Evolutionary conservation across 2,888 invertebrate species (phyloP).

Genomic region (Catocala nupta): DNA sequence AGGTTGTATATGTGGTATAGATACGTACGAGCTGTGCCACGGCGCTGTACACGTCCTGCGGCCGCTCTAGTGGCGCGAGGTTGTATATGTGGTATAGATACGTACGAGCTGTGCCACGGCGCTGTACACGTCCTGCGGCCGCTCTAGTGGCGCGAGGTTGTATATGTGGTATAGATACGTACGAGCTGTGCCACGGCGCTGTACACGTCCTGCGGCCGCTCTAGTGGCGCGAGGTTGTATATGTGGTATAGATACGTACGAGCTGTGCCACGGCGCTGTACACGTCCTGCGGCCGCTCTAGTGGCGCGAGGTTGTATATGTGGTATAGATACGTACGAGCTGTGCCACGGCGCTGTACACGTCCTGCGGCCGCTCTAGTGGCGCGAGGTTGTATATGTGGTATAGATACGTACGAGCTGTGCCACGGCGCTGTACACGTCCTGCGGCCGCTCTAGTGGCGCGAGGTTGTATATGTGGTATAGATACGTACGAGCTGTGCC

Average conservation of each 20-base stretch:
- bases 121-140: conserved; percentile 98
- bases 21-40: conserved; percentile 91
- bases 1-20: conserved; percentile 92
- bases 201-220: conserved; percentile 97
- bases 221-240: conserved; percentile 91
- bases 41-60: conserved; percentile 97
- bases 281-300: conserved; percentile 94
- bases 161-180: conserved; percentile 87
- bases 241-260: conserved; percentile 90
- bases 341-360: conserved; percentile 96
- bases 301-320: conserved; percentile 91
- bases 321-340: conserved; percentile 90
- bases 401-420: conserved; percentile 87
- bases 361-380: conserved; percentile 93
- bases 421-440: conserved; percentile 98
- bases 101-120: conserved; percentile 92
- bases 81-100: conserved; percentile 90
- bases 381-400: conserved; percentile 93
- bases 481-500: conserved; percentile 88
- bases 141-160: conserved; percentile 91
- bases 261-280: conserved; percentile 95
- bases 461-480: conserved; percentile 93
- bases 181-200: conserved; percentile 94
- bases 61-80: conserved; percentile 90
- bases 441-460: conserved; percentile 91